Conservation (phyloP, 1,140 invertebrate species). For the Planococcus citri region DNA sequence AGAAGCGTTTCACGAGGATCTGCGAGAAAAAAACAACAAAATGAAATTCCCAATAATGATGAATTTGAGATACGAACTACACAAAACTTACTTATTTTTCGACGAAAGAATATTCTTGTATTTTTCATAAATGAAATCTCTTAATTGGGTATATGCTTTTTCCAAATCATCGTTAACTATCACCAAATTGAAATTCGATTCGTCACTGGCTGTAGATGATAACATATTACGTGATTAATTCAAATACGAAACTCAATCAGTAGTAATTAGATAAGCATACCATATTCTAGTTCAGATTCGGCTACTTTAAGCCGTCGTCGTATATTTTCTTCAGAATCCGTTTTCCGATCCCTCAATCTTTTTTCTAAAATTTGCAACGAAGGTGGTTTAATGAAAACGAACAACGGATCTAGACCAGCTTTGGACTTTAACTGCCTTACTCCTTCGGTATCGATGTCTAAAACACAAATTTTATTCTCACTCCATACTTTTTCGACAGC, state of each 20-base stretch:
- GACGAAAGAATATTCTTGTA: not conserved
- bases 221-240: not conserved
- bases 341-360: constrained; percentile 62
- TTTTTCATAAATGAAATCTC: not conserved
- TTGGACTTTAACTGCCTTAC: constrained; percentile 82
- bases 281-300: constrained; percentile 68
- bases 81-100: constrained; percentile 10
- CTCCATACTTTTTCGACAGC: constrained; percentile 69
- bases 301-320: constrained; percentile 59
- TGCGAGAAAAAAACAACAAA: not conserved
- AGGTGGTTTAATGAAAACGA: constrained; percentile 90
- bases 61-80: not conserved
- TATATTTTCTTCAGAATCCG: constrained; percentile 80
- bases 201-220: not conserved
- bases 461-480: constrained; percentile 74
- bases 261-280: constrained; percentile 35
- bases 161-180: constrained; percentile 8
- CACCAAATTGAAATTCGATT: not conserved
- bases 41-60: too few species aligned
- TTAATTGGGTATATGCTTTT: not conserved
- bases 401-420: constrained; percentile 59
- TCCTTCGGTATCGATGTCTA: constrained; percentile 92
- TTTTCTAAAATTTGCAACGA: constrained; percentile 64
- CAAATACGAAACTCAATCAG: not conserved
- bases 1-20: not conserved